phyloP scores from a whole-genome alignment of 2,888 invertebrate genomes.

The Cosmia pyralina region DNA sequence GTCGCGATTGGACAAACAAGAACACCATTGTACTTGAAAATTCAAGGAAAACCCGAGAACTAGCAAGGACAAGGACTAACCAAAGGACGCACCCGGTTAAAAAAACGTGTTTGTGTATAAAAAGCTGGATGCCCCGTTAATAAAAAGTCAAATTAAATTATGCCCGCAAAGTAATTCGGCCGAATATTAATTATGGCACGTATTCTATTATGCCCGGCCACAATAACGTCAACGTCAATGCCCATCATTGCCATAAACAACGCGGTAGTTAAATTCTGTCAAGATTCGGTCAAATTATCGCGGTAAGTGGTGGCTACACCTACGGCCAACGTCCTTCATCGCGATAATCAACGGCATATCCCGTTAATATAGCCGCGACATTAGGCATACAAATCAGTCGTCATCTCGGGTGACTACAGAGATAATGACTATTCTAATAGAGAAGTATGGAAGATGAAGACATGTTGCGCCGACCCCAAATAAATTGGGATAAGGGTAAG shows the following conservation, averaged over 20 bases:
- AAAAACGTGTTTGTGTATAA: too few relatives aligned
- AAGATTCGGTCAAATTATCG: too few relatives aligned
- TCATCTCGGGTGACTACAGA: not conserved
- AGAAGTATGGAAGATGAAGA: not conserved
- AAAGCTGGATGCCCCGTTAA: too few relatives aligned
- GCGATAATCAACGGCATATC: too few relatives aligned
- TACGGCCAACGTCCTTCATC: too few relatives aligned
- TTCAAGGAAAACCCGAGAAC: slow-evolving; percentile 28
- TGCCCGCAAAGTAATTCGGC: not conserved
- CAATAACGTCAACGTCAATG: too few relatives aligned
- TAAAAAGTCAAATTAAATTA: not conserved
- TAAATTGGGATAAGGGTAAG: not conserved
- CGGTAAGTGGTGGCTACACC: too few relatives aligned
- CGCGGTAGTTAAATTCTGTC: too few relatives aligned
- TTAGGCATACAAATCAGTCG: not conserved
- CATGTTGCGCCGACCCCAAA: not conserved
- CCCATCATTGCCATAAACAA: too few relatives aligned
- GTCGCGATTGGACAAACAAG: not conserved
- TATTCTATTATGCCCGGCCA: too few relatives aligned
- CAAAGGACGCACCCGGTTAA: too few relatives aligned
- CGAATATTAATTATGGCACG: slow-evolving; percentile 17
- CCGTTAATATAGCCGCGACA: too few relatives aligned
- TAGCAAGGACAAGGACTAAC: not conserved
- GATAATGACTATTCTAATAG: not conserved
- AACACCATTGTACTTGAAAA: slow-evolving; percentile 19